Evolutionary conservation across 37 sponge, comb jelly and placozoan species (phyloP).

Genomic region (Theonella swinhoei): DNA sequence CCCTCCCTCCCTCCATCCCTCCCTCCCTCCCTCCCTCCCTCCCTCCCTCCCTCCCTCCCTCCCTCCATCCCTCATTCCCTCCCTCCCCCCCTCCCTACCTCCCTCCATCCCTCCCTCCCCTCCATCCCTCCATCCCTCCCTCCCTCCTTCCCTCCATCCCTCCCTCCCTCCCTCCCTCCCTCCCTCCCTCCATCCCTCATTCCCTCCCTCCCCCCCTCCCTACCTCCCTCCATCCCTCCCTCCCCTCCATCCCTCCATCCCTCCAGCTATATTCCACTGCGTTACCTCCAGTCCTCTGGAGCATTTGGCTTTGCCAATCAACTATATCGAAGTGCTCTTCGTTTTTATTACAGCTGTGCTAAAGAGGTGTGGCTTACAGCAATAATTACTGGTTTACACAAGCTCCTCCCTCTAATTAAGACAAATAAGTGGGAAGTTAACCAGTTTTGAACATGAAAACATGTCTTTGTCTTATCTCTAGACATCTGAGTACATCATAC

Average conservation of each 20-base stretch:
- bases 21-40: slow-evolving; percentile 24
- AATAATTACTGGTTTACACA: not conserved
- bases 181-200: not conserved
- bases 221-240: not conserved
- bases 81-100: not conserved
- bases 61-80: not conserved
- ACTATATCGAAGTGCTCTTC: slow-evolving; percentile 50
- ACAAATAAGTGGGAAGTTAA: not conserved
- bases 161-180: not conserved
- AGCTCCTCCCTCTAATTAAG: too few relatives aligned
- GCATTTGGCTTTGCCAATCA: slow-evolving; percentile 67
- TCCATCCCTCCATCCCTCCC: not conserved
- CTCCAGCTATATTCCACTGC: slow-evolving; percentile 33
- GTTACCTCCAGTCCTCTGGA: slow-evolving; percentile 64
- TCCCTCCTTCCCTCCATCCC: not conserved
- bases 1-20: too few relatives aligned
- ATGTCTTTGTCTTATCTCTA: slow-evolving; percentile 11
- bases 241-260: not conserved
- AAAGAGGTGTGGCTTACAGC: slow-evolving; percentile 38
- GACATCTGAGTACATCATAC: slow-evolving; percentile 82
- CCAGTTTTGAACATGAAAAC: too few relatives aligned
- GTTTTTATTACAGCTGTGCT: slow-evolving; percentile 48
- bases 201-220: not conserved
- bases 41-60: not conserved
- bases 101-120: not conserved